Percentiles rank a stretch among this genome's conserved stretches.
phyloP scores from a whole-genome alignment of 2,888 invertebrate genomes.

The Philaethria dido region DNA sequence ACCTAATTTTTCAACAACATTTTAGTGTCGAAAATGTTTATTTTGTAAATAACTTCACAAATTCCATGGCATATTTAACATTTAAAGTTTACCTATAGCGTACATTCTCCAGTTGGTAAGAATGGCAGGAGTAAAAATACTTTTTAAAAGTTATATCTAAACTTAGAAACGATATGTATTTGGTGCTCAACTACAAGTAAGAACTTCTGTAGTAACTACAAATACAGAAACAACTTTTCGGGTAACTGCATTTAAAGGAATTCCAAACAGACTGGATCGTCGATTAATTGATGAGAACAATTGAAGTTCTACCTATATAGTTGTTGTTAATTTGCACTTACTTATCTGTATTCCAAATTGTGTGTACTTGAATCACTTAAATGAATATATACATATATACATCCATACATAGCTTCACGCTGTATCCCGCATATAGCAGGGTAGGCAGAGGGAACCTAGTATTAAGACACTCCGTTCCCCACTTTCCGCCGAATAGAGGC shows the following conservation, averaged over 20 bases:
- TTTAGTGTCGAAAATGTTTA: too few relatives aligned
- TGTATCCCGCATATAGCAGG: too few relatives aligned
- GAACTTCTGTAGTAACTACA: neutral
- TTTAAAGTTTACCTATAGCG: too few relatives aligned
- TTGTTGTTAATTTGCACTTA: neutral
- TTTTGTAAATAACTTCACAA: too few relatives aligned
- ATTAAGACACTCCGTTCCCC: too few relatives aligned
- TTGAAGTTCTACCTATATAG: neutral
- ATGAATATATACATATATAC: too few relatives aligned
- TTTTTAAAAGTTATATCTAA: neutral
- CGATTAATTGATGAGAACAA: constrained; percentile 11
- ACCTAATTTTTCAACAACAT: too few relatives aligned
- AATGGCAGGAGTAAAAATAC: neutral
- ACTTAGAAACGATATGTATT: neutral
- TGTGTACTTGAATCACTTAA: neutral
- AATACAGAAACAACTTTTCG: neutral
- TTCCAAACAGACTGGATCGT: neutral
- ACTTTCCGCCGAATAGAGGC: too few relatives aligned
- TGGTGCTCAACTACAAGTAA: neutral
- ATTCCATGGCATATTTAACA: neutral
- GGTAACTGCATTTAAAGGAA: neutral
- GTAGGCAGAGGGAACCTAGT: too few relatives aligned
- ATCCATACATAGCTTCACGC: too few relatives aligned
- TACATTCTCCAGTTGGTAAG: too few relatives aligned
- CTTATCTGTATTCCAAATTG: neutral